Evolutionary conservation across 2,888 invertebrate species (phyloP).

Genomic region (Melipona bicolor): DNA sequence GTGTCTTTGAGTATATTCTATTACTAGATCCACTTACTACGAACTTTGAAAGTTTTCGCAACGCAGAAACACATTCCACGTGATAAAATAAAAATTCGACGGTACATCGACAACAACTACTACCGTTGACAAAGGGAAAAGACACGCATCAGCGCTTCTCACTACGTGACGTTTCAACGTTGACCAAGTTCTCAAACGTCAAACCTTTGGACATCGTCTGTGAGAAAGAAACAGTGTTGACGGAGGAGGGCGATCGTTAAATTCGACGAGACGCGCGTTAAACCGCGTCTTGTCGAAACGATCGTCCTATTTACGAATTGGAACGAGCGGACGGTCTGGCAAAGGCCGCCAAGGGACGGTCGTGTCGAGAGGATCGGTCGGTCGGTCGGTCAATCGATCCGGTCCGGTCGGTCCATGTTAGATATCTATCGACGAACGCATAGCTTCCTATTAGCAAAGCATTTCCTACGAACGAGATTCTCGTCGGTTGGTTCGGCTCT

Average conservation of each 20-base stretch:
- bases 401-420: conserved; percentile 51
- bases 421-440: conserved; percentile 80
- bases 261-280: not conserved
- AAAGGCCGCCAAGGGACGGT: not conserved
- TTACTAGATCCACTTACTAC: too few species aligned
- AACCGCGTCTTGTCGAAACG: not conserved
- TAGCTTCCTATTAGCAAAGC: conserved; percentile 81
- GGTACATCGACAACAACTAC: too few species aligned
- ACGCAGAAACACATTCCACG: too few species aligned
- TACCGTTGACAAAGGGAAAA: too few species aligned
- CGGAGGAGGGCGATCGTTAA: not conserved
- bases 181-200: too few species aligned
- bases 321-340: not conserved
- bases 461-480: conserved; percentile 78
- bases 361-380: conserved; percentile 6
- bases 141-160: too few species aligned
- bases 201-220: too few species aligned
- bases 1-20: too few species aligned
- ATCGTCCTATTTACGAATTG: not conserved
- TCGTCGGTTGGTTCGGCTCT: conserved; percentile 67
- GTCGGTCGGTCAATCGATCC: conserved; percentile 4
- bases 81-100: too few species aligned
- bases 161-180: too few species aligned
- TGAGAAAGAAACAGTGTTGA: not conserved
- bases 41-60: too few species aligned